These are phyloP conservation scores for Dinoponera quadriceps DNA, from an alignment of 1,140 invertebrate species.

Conservation along the genomic window DNA sequence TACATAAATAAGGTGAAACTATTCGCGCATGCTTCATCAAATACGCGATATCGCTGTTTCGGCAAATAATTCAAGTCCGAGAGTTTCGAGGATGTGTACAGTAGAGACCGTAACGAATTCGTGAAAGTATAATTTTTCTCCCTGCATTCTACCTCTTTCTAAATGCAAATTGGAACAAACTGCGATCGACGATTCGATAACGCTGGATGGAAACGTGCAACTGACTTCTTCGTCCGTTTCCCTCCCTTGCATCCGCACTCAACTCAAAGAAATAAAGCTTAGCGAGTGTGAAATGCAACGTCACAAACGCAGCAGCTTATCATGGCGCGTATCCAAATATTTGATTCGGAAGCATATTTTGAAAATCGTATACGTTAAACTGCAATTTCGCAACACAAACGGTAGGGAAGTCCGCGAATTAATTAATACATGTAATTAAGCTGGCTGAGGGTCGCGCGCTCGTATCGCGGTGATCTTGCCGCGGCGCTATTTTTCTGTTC, in stretches of 20 bases:
- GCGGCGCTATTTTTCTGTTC: not conserved
- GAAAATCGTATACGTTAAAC: no score
- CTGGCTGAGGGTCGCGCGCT: no score
- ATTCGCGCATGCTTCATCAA: slow-evolving; percentile 1
- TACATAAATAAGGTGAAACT: slow-evolving; percentile 24
- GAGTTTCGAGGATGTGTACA: not conserved
- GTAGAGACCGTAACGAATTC: not conserved
- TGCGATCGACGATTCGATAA: slow-evolving; percentile 29
- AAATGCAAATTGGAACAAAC: slow-evolving; percentile 45
- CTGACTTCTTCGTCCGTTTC: not conserved
- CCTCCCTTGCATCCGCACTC: not conserved
- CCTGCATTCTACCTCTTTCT: not conserved
- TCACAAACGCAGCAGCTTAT: not conserved
- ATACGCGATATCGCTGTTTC: slow-evolving; percentile 21
- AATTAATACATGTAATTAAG: slow-evolving; percentile 18
- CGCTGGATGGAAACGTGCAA: not conserved
- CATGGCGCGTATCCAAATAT: not conserved
- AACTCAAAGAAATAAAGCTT: not conserved
- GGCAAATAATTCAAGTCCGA: not conserved
- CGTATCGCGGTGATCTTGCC: not conserved
- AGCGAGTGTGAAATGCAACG: not conserved
- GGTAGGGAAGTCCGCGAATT: slow-evolving; percentile 1
- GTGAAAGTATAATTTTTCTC: slow-evolving; percentile 38
- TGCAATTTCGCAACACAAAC: not conserved
- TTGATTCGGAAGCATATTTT: no score